Evolutionary conservation across 2,888 invertebrate genomes (phyloP), one percentile per base, ranked within the genome.

Genomic region (Heteromyza rotundicornis): DNA sequence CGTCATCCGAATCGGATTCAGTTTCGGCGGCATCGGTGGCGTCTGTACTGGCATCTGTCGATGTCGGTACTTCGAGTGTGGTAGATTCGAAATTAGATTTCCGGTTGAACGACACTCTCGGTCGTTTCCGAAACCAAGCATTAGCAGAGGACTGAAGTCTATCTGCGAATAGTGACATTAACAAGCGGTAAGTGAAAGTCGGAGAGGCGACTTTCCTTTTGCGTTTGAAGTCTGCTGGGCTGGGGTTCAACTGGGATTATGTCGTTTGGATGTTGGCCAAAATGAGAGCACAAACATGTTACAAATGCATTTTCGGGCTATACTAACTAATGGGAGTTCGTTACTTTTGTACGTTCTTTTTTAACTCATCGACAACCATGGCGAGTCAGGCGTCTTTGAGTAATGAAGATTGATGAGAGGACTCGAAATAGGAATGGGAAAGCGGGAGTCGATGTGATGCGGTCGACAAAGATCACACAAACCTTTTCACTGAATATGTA

Each of bases 91-190:
- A 36, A 2, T 27, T 44, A 7, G 44, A 50, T 16, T 55, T 23
- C 5, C 10, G 17, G 19, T n/a, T 23, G n/a, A 12, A 17, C 22
- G n/a, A 32, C 22, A 5, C 27, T 22, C 20, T 44, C 14, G 10
- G 44, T 54, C 23, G 23, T 23, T 22, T 49, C 35, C n/a, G 16
- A 20, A 54, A 49, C 59, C 47, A 27, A 27, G 14, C 66, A 63
- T 59, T 52, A 58, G 70, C 57, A 59, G 73, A 65, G 60, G 68
- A 69, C 65, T 68, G 70, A 49, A 68, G 68, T 61, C 66, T 57
- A 59, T 66, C 73, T 73, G 71, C 61, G 71, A 66, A 71, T 64
- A 56, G 65, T 64, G 65, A 59, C 59, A 66, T 57, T 63, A 7
- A 27, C 27, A 27, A 60, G 55, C 58, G 58, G 60, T 62, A 60